Evolutionary conservation across 2,113 vertebrate genomes (phyloP).

Genomic region (Macquaria ambigua): DNA sequence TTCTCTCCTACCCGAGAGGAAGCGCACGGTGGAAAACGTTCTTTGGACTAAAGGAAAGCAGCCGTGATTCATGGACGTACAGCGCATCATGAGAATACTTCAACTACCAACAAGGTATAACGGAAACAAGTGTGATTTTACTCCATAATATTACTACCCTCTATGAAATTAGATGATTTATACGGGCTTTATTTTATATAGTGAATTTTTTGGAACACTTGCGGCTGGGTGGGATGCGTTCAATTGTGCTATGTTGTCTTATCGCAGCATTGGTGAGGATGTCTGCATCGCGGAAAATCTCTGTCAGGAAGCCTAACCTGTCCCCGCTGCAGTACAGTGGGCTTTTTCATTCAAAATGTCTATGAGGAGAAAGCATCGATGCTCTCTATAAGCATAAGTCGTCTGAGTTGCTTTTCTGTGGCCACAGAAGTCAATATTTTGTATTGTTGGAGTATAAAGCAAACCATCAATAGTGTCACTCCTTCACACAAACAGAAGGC

Average conservation of each 20-base stretch:
- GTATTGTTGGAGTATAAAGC: not conserved
- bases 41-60: slow-evolving; percentile 41
- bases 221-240: slow-evolving; percentile 55
- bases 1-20: slow-evolving; percentile 41
- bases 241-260: slow-evolving; percentile 45
- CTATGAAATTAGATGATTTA: not conserved
- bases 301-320: slow-evolving; percentile 44
- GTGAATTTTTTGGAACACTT: slow-evolving; percentile 23
- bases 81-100: slow-evolving; percentile 60
- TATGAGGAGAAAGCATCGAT: not conserved
- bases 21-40: slow-evolving; percentile 58
- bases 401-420: not conserved
- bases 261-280: slow-evolving; percentile 56
- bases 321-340: slow-evolving; percentile 48
- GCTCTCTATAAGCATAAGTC: not conserved
- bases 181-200: not conserved
- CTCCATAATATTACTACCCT: not conserved
- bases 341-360: slow-evolving; percentile 18
- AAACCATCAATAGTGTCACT: slow-evolving; percentile 10
- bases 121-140: not conserved
- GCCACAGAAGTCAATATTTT: slow-evolving; percentile 12
- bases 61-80: slow-evolving; percentile 44
- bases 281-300: slow-evolving; percentile 62
- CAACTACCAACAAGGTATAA: slow-evolving; percentile 70
- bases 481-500: not conserved